Evolutionary conservation across 2,888 invertebrate species (phyloP).

Genomic region (Drosophila cognata): DNA sequence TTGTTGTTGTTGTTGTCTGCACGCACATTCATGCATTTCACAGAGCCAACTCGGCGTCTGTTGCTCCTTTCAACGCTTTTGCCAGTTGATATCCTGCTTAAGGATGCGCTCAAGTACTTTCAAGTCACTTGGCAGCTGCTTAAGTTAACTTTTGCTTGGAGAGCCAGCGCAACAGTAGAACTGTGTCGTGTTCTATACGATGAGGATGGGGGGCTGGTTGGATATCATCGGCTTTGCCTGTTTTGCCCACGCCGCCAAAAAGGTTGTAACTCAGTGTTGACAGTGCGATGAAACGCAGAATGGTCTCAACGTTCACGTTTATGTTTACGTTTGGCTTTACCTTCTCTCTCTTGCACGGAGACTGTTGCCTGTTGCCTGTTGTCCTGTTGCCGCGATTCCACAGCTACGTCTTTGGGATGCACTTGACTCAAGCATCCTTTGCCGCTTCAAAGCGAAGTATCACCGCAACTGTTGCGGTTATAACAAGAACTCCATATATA

Average conservation of each 20-base stretch:
- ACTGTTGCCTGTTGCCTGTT: slow-evolving; percentile 15
- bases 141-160: slow-evolving; percentile 74
- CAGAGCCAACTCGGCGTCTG: slow-evolving; percentile 21
- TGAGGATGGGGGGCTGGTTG: neutral
- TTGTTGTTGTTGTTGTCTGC: slow-evolving; percentile 24
- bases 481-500: slow-evolving; percentile 26
- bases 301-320: slow-evolving; percentile 49
- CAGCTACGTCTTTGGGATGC: slow-evolving; percentile 48
- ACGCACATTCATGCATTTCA: slow-evolving; percentile 52
- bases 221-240: neutral
- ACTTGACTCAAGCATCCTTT: slow-evolving; percentile 71
- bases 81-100: slow-evolving; percentile 82
- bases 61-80: slow-evolving; percentile 72
- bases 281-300: slow-evolving; percentile 54
- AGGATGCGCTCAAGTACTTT: slow-evolving; percentile 81
- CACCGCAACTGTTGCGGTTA: slow-evolving; percentile 74
- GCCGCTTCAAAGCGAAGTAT: slow-evolving; percentile 70
- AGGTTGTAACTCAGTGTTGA: slow-evolving; percentile 57
- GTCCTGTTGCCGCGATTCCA: neutral
- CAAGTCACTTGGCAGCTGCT: slow-evolving; percentile 81
- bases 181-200: neutral
- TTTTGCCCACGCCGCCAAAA: neutral
- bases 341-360: slow-evolving; percentile 2
- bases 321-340: slow-evolving; percentile 16
- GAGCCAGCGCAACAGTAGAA: slow-evolving; percentile 10